phyloP scores from a whole-genome alignment of 2,113 vertebrate species.

The Opisthocomus hoazin region DNA sequence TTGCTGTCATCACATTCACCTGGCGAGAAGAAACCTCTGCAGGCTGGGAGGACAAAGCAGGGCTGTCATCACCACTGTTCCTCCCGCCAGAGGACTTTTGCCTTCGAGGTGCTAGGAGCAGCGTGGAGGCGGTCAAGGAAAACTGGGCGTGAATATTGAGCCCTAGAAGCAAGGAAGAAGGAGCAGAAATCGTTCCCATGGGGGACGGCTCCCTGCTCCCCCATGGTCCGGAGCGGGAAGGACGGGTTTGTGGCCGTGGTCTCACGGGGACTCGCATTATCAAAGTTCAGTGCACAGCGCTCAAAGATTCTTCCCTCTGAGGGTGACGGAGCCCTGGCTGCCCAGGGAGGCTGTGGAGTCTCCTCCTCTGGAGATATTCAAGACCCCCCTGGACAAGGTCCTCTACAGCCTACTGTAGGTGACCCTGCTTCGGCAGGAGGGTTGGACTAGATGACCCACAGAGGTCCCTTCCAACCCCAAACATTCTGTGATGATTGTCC shows the following conservation, averaged over 20 bases:
- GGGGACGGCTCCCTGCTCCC: not conserved
- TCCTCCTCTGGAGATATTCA: too few relatives aligned
- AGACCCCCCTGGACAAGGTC: too few relatives aligned
- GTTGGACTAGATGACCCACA: too few relatives aligned
- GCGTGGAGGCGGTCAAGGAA: not conserved
- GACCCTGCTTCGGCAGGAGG: too few relatives aligned
- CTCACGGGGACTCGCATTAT: rapidly evolving
- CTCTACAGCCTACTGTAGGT: too few relatives aligned
- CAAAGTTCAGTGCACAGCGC: not conserved
- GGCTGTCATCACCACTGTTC: rapidly evolving
- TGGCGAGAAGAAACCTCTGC: rapidly evolving
- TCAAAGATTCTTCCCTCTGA: too few relatives aligned
- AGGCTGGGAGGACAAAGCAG: rapidly evolving
- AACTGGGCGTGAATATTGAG: rapidly evolving
- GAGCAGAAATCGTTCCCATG: rapidly evolving
- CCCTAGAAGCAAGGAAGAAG: not conserved
- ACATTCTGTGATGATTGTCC: too few relatives aligned
- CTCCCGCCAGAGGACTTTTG: not conserved
- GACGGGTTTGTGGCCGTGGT: rapidly evolving
- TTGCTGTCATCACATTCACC: not conserved
- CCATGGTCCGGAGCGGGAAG: rapidly evolving
- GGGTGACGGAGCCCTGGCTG: too few relatives aligned
- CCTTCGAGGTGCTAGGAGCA: not conserved
- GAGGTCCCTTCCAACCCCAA: too few relatives aligned
- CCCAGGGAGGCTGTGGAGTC: too few relatives aligned